Conservation (phyloP, 2,888 invertebrate species). For the Chouioia cunea region DNA sequence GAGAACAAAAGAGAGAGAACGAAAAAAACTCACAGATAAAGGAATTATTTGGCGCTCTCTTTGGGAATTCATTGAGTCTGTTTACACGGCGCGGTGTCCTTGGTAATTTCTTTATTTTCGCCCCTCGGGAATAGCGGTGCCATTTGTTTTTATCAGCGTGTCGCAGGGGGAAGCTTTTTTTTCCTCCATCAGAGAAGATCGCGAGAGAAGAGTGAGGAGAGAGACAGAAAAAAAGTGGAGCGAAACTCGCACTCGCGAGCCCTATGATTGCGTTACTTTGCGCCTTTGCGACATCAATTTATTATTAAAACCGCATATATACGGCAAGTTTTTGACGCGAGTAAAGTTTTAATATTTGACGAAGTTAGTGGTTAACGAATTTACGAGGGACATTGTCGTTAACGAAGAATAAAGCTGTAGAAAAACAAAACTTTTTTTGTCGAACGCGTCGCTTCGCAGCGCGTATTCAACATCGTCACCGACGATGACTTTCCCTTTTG, state of each 20-base stretch:
- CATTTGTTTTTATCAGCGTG: constrained; percentile 67
- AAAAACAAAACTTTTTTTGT: no score
- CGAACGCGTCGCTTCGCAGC: no score
- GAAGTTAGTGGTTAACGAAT: neutral
- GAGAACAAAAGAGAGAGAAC: constrained; percentile 8
- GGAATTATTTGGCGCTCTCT: constrained; percentile 48
- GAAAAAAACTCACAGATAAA: constrained; percentile 32
- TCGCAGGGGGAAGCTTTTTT: constrained; percentile 54
- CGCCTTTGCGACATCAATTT: constrained; percentile 55
- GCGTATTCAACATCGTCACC: constrained; percentile 26
- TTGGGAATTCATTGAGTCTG: constrained; percentile 59
- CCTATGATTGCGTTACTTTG: constrained; percentile 63
- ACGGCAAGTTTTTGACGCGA: no score
- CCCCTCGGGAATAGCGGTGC: constrained; percentile 55
- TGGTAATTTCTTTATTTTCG: constrained; percentile 67
- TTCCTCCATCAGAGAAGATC: constrained; percentile 63
- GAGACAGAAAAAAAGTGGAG: constrained; percentile 13
- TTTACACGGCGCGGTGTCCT: constrained; percentile 55
- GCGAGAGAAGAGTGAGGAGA: constrained; percentile 12
- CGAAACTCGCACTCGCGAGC: constrained; percentile 44
- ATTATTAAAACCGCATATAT: constrained; percentile 56
- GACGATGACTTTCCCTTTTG: constrained; percentile 43
- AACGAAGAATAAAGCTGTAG: neutral
- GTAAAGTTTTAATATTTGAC: constrained; percentile 20
- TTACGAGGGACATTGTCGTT: neutral